Base-by-base conservation (phyloP, 2,888 invertebrate species). In the Ormyrus nitidulus region DNA sequence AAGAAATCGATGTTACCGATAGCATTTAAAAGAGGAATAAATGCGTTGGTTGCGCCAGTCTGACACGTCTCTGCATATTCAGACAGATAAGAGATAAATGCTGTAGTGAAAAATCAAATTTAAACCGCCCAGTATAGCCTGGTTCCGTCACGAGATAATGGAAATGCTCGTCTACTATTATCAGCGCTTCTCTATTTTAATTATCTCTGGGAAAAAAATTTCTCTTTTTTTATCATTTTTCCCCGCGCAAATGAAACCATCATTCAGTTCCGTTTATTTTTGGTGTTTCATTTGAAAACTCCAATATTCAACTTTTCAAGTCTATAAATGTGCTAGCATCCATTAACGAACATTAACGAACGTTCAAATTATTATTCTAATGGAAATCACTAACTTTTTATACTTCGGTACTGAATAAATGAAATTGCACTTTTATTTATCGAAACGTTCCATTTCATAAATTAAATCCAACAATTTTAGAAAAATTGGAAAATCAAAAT, bases 61-160 rank as follows among this genome's bases (percentile, higher is more conserved):
- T 49, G 34, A 78, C 66, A 34, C 34, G 48, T 69, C 59, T 68
- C 61, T 62, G 54, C 46, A 69, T n/a, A 77, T 64, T 19, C 44
- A 56, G 61, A 6, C 19, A 61, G 68, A 66, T 78, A 79, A 79
- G 69, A 34, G 56, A 69, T 73, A 54, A 78, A 65, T 62, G 44
- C 19, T 76, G 44, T 68, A 54, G 62, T 69, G 10, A 69, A 71
- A 71, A 77, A 72, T 68, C 10, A 68, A 61, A 70, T 77, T 77
- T n/a, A 59, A 75, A 64, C 13, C 34, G 34, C 34, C 34, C 34
- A 34, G 46, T 54, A 53, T 53, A 71, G 72, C 62, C 5, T 59
- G 34, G 34, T 34, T 34, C 9, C 9, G 8, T 5, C 13, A 10
- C 46, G 11, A 54, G 70, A 70, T 70, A 77, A 77, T 56, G 13